These are phyloP conservation scores for Halcyon smyrnensis DNA, from an alignment of 2,797 vertebrate genomes.

Conservation along the genomic window DNA sequence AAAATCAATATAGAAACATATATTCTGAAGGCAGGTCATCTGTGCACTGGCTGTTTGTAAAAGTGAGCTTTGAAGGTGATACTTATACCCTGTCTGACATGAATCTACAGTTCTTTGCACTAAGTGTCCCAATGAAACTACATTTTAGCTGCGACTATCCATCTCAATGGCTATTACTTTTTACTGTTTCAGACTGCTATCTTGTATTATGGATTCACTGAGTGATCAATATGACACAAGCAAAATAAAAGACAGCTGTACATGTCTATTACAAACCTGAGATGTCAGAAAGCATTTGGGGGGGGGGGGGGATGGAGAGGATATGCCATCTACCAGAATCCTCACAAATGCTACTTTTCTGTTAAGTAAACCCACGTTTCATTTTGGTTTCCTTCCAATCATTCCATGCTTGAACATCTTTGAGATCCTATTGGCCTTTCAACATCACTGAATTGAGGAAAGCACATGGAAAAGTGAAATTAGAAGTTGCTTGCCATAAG, in stretches of 20 bases:
- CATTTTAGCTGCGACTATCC: conserved; percentile 72
- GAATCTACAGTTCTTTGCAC: conserved; percentile 76
- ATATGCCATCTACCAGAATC: conserved; percentile 35
- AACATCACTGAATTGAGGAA: conserved; percentile 44
- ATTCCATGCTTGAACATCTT: conserved; percentile 62
- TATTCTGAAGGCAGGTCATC: conserved; percentile 76
- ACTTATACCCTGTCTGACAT: conserved; percentile 67
- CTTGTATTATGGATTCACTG: conserved; percentile 80
- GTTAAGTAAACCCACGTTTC: conserved; percentile 58
- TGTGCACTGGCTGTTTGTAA: conserved; percentile 71
- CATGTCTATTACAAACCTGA: conserved; percentile 71
- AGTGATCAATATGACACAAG: conserved; percentile 80
- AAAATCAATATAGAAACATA: conserved; percentile 81
- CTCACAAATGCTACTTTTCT: conserved; percentile 54
- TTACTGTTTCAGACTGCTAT: conserved; percentile 72
- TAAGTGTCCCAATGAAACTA: conserved; percentile 76
- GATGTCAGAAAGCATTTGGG: conserved; percentile 63
- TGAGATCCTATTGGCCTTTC: conserved; percentile 58
- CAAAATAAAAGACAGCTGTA: conserved; percentile 78
- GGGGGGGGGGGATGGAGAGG: background rate
- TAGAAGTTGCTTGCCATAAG: conserved; percentile 60
- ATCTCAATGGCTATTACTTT: conserved; percentile 76
- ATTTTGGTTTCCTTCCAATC: conserved; percentile 49
- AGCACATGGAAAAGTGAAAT: conserved; percentile 63
- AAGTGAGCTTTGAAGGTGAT: conserved; percentile 75